These are phyloP conservation scores for Acrossocheilus fasciatus DNA, from an alignment of 2,797 vertebrate genomes.

Conservation along the genomic window DNA sequence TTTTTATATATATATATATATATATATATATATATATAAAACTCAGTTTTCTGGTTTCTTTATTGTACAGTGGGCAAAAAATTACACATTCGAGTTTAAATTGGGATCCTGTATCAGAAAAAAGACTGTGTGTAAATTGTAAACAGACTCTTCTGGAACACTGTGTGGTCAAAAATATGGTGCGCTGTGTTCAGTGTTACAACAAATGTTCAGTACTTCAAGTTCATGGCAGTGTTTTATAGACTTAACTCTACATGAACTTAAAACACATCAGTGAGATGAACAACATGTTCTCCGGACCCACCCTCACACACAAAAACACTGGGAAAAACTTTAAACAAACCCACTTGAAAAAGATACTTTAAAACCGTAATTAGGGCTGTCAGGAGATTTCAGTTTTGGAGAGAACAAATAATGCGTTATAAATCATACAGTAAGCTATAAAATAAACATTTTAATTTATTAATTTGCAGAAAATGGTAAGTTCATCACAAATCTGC, in stretches of 20 bases:
- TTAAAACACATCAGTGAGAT: background rate
- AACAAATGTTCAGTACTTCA: conserved; percentile 12
- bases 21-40: background rate
- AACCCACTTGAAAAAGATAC: background rate
- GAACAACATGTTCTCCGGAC: background rate
- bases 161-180: background rate
- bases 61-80: background rate
- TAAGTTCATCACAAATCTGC: background rate
- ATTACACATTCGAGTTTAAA: background rate
- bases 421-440: background rate
- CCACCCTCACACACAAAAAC: background rate
- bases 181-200: background rate
- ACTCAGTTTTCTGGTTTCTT: background rate
- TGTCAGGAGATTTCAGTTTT: background rate
- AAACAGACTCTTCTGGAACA: conserved; percentile 19
- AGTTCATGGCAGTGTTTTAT: conserved; percentile 6
- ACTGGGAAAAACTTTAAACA: background rate
- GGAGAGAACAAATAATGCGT: background rate
- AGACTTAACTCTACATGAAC: background rate
- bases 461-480: background rate
- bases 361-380: background rate
- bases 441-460: background rate
- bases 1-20: background rate
- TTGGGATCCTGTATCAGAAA: background rate
- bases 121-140: background rate